Evolutionary conservation across 2,797 vertebrate species (phyloP).

Genomic region (Melanotaenia trifasciata): DNA sequence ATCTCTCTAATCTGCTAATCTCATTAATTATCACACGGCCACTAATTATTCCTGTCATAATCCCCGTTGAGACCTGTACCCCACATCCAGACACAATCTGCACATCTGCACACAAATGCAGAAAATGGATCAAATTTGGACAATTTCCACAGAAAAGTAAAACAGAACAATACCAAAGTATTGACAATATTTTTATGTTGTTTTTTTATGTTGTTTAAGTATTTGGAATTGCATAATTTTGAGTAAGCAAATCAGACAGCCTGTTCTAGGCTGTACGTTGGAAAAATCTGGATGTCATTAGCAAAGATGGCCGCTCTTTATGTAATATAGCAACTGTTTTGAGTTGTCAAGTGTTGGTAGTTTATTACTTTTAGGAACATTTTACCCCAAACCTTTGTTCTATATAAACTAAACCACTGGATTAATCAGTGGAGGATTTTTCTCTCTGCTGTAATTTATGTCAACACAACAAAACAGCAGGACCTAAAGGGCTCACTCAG

Average conservation of each 20-base stretch:
- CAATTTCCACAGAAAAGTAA: background rate
- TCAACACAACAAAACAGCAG: background rate
- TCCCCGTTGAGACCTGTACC: conserved; percentile 36
- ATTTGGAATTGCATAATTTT: conserved; percentile 12
- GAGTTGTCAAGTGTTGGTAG: background rate
- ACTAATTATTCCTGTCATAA: conserved; percentile 61
- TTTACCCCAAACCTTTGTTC: background rate
- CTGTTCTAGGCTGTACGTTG: background rate
- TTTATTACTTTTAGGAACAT: background rate
- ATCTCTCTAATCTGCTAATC: conserved; percentile 71
- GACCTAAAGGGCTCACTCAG: background rate
- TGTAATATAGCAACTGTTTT: background rate
- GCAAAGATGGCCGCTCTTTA: background rate
- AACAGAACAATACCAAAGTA: background rate
- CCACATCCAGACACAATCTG: conserved; percentile 21
- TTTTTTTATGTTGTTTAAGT: no score
- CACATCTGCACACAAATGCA: conserved; percentile 10
- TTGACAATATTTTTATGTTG: no score
- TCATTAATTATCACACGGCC: conserved; percentile 70
- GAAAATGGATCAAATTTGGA: background rate
- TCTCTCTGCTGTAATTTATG: background rate
- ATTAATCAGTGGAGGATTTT: background rate
- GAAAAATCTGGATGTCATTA: background rate
- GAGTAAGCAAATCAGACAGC: background rate
- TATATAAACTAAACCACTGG: background rate